Evolutionary conservation across 2,797 vertebrate species (phyloP), one percentile per base, ranked within the genome.

Genomic region (Pristis pectinata): DNA sequence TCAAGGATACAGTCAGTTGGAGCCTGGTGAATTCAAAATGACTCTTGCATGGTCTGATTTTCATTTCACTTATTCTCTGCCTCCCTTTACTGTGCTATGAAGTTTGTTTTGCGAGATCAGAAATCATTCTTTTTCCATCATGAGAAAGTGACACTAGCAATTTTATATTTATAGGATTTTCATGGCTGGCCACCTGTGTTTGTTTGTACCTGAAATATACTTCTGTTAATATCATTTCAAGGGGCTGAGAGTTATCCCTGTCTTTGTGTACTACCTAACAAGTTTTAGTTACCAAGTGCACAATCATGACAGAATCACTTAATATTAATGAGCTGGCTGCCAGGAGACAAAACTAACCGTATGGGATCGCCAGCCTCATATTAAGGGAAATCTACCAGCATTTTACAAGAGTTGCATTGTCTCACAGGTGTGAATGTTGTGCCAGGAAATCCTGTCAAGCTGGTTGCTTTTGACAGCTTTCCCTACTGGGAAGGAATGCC

Each of bases 311-410:
- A 91, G 87, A 41, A 67, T 61, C 30, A 61, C 85, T 89, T 89
- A 89, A 89, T 89, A 61, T 67, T 64, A 67, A 91, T 41, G 87
- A 91, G 87, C 87, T 91, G 87, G 59, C 87, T 91, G 8, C 37
- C n/a, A 27, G 44, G 87, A 67, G 87, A 41, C 17, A 41, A 61
- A 37, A n/a, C 37, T 91, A 91, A 91, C n/a, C 17, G 61, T 67
- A 67, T 67, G 61, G 87, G n/a, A 11, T 67, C 41, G n/a, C 87
- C n/a, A 67, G 59, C 19, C 87, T 37, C 64, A n/a, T 37, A 91
- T 91, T 64, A 89, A 64, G 85, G 59, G 85, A 64, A 89, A n/a
- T 89, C 34, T 64, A 91, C 22, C 7, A 17, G 17, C n/a, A 17
- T 37, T 41, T 61, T 91, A 67, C 22, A 9, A 91, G 87, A 64